phyloP scores from a whole-genome alignment of 2,888 invertebrate genomes.

The Thereva nobilitata region DNA sequence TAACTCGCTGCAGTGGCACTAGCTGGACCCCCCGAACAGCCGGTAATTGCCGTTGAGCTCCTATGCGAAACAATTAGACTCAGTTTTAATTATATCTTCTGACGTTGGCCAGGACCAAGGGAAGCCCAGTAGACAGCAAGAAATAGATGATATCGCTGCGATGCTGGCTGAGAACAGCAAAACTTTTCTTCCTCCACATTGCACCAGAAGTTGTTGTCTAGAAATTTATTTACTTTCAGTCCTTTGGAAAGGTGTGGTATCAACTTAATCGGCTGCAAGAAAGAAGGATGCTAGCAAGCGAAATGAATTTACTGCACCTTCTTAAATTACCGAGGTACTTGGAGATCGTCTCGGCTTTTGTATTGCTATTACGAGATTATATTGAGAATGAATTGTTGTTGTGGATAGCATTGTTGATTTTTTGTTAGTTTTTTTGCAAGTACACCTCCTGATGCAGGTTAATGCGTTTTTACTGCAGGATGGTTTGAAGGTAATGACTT shows the following conservation, averaged over 20 bases:
- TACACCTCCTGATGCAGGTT: too few species aligned
- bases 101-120: constrained; percentile 8
- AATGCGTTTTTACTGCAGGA: too few species aligned
- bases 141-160: constrained; percentile 26
- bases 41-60: constrained; percentile 23
- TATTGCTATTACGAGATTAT: too few species aligned
- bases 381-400: too few species aligned
- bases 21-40: constrained; percentile 12
- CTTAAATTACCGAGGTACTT: constrained; percentile 12
- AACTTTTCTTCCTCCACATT: constrained; percentile 16
- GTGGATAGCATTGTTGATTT: too few species aligned
- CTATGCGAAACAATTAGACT: constrained; percentile 30
- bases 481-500: too few species aligned
- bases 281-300: constrained; percentile 1
- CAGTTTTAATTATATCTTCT: constrained; percentile 25
- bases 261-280: constrained; percentile 15
- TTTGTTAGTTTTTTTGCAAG: too few species aligned
- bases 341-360: too few species aligned
- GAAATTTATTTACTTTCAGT: constrained; percentile 20
- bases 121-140: constrained; percentile 9
- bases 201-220: constrained; percentile 28
- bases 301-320: constrained; percentile 26
- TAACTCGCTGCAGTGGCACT: constrained; percentile 7
- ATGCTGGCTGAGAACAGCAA: constrained; percentile 17
- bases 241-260: constrained; percentile 19